Evolutionary conservation across 2,888 invertebrate genomes (phyloP).

Genomic region (Drosophila sordidapex): DNA sequence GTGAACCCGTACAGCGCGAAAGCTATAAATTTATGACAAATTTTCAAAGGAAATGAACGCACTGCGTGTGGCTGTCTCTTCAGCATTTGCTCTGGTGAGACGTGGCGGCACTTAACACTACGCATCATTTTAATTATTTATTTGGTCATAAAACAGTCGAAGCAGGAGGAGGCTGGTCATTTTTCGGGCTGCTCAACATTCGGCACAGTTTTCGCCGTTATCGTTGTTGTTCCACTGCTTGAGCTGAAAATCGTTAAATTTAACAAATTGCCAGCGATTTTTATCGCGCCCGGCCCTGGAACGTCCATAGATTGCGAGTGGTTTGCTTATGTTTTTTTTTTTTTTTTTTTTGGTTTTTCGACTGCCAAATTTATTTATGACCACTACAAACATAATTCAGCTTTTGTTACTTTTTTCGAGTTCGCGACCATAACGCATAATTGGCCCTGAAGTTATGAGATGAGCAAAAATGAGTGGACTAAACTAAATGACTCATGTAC

Average conservation of each 20-base stretch:
- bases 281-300: constrained; percentile 73
- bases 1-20: constrained; percentile 68
- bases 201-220: constrained; percentile 64
- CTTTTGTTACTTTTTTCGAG: constrained; percentile 45
- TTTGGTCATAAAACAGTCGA: constrained; percentile 76
- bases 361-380: constrained; percentile 74
- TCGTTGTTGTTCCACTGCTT: constrained; percentile 44
- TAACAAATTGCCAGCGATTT: constrained; percentile 81
- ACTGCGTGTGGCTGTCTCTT: constrained; percentile 68
- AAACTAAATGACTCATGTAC: constrained; percentile 57
- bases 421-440: constrained; percentile 64
- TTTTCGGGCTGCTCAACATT: constrained; percentile 59
- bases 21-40: constrained; percentile 80
- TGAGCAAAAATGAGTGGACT: constrained; percentile 19
- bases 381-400: constrained; percentile 67
- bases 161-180: constrained; percentile 49
- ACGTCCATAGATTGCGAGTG: constrained; percentile 67
- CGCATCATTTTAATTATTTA: constrained; percentile 81
- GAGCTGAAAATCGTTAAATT: constrained; percentile 75
- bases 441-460: constrained; percentile 64
- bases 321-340: constrained; percentile 15
- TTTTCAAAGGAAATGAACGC: constrained; percentile 75
- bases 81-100: constrained; percentile 44
- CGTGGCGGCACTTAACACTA: constrained; percentile 76
- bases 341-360: constrained; percentile 30